These are phyloP conservation scores for Rhimphoctona megacephalus DNA, from an alignment of 2,888 invertebrate species.

Conservation along the genomic window DNA sequence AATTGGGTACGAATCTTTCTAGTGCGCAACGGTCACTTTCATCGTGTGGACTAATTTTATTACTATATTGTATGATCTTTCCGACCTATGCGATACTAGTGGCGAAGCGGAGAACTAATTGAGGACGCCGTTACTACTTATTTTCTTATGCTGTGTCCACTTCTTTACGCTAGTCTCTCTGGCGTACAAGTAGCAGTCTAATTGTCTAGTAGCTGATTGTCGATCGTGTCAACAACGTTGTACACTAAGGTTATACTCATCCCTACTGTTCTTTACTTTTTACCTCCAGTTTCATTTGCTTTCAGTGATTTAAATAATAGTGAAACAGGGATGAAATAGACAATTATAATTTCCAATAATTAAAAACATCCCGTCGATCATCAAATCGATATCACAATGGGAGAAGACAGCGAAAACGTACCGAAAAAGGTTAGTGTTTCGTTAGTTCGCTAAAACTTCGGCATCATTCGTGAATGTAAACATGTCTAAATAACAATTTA, in stretches of 20 bases:
- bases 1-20: too few species aligned
- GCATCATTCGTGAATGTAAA: not conserved
- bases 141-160: too few species aligned
- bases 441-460: not conserved
- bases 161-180: too few species aligned
- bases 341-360: not conserved
- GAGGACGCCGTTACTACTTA: too few species aligned
- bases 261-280: not conserved
- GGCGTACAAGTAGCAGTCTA: too few species aligned
- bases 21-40: too few species aligned
- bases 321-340: not conserved
- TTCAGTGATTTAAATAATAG: not conserved
- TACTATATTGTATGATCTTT: too few species aligned
- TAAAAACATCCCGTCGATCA: not conserved
- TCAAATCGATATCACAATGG: conserved; percentile 29
- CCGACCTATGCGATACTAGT: too few species aligned
- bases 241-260: not conserved
- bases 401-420: conserved; percentile 28
- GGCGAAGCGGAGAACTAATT: too few species aligned
- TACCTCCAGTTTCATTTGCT: not conserved
- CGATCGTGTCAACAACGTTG: conserved; percentile 4
- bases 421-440: conserved; percentile 46
- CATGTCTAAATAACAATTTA: not conserved
- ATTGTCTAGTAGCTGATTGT: too few species aligned
- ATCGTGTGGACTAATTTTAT: too few species aligned